Conservation (phyloP, 2,113 vertebrate genomes). For the Sclerurus mexicanus region DNA sequence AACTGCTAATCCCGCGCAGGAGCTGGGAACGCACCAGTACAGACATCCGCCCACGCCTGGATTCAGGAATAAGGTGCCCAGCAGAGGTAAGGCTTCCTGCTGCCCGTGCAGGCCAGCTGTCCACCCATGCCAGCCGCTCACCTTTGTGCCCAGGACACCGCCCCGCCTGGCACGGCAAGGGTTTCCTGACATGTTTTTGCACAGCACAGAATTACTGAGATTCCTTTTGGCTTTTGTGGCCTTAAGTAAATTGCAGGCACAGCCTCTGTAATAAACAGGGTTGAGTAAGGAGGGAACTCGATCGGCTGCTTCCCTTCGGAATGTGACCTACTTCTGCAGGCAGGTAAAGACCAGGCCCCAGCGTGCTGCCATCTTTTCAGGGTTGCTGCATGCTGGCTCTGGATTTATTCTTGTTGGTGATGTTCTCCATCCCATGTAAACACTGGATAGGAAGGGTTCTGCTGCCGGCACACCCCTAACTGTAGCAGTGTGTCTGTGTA, state of each 20-base stretch:
- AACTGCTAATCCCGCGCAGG: constrained; percentile 76
- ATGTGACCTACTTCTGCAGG: background rate
- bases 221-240: background rate
- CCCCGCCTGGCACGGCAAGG: background rate
- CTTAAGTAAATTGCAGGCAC: background rate
- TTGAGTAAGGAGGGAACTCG: background rate
- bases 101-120: background rate
- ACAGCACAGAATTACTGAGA: background rate
- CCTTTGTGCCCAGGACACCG: background rate
- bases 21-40: constrained; percentile 82
- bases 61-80: constrained; percentile 76
- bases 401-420: accelerated
- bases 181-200: background rate
- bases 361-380: accelerated
- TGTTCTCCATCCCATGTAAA: background rate
- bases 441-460: accelerated
- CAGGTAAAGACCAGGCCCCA: background rate
- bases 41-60: constrained; percentile 71
- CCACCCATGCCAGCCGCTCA: accelerated
- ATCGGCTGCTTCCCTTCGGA: background rate
- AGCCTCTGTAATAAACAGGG: background rate
- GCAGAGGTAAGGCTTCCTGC: constrained; percentile 81
- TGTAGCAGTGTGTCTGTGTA: background rate
- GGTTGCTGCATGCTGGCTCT: background rate
- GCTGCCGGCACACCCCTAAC: accelerated